Conservation (phyloP, 2,113 vertebrate species). For the Cryptomyrus ogoouensis region DNA sequence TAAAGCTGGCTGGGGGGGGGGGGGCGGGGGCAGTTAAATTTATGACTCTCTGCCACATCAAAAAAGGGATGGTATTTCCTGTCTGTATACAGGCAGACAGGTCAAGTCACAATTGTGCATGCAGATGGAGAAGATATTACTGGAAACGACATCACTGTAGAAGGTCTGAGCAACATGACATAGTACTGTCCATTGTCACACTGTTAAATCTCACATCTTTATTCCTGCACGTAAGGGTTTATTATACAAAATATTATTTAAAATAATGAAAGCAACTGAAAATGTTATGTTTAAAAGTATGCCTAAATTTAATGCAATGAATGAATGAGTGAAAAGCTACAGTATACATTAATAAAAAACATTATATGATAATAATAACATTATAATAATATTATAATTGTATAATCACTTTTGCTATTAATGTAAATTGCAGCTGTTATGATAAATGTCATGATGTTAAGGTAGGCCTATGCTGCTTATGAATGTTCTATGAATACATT, state of each 20-base stretch:
- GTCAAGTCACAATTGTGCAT: slow-evolving; percentile 18
- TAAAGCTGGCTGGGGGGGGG: not conserved
- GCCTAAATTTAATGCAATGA: not conserved
- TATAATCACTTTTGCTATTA: not conserved
- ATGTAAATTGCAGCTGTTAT: not conserved
- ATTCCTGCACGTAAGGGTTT: not conserved
- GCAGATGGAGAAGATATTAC: slow-evolving; percentile 15
- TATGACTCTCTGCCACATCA: slow-evolving; percentile 22
- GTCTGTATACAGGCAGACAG: slow-evolving; percentile 12
- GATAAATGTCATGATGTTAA: too few species aligned
- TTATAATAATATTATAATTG: too few species aligned
- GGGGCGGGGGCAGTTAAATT: slow-evolving; percentile 6
- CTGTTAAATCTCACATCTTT: not conserved
- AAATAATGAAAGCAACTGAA: not conserved
- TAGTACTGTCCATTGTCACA: not conserved
- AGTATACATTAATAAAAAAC: too few species aligned
- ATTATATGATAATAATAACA: too few species aligned
- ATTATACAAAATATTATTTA: not conserved
- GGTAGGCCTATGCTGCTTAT: not conserved
- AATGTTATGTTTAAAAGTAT: not conserved
- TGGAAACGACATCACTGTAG: not conserved
- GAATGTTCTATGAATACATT: not conserved
- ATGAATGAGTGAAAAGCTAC: not conserved
- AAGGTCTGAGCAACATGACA: not conserved
- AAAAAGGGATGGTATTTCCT: slow-evolving; percentile 26